A percentile compares a stretch with the other conserved stretches of the same genome.
phyloP scores from a whole-genome alignment of 2,113 vertebrate genomes.

The Chlorocebus sabaeus region DNA sequence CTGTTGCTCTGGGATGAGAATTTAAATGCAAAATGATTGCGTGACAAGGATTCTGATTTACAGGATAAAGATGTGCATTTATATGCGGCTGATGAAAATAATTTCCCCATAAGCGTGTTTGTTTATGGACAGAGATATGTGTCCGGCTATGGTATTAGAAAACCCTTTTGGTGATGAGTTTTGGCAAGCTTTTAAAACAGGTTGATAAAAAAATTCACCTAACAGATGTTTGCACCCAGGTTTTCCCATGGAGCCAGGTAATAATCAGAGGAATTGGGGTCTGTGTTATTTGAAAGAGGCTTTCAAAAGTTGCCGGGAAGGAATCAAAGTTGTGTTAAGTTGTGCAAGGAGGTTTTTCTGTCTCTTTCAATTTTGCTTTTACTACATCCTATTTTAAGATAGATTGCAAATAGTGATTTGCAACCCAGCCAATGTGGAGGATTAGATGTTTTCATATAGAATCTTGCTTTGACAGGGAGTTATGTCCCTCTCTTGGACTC shows the following conservation, averaged over 20 bases:
- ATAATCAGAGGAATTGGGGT: neutral
- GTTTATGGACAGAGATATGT: neutral
- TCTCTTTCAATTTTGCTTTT: neutral
- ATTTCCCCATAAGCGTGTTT: neutral
- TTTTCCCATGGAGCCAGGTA: neutral
- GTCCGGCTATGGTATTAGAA: neutral
- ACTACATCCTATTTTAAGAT: neutral
- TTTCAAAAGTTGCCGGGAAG: neutral
- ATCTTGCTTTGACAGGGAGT: neutral
- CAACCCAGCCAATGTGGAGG: neutral
- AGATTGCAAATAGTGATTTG: neutral
- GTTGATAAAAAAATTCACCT: neutral
- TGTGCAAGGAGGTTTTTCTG: neutral
- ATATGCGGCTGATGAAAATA: neutral
- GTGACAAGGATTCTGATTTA: neutral
- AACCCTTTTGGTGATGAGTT: neutral
- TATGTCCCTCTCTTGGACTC: accelerated
- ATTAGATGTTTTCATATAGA: neutral
- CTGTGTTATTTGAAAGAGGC: neutral
- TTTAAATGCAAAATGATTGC: neutral
- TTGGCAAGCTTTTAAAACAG: neutral
- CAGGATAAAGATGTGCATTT: neutral
- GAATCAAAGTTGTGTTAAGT: neutral
- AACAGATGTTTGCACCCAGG: neutral
- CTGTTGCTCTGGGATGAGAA: neutral